Conservation (phyloP, 1,140 invertebrate species). For the Maniola jurtina region DNA sequence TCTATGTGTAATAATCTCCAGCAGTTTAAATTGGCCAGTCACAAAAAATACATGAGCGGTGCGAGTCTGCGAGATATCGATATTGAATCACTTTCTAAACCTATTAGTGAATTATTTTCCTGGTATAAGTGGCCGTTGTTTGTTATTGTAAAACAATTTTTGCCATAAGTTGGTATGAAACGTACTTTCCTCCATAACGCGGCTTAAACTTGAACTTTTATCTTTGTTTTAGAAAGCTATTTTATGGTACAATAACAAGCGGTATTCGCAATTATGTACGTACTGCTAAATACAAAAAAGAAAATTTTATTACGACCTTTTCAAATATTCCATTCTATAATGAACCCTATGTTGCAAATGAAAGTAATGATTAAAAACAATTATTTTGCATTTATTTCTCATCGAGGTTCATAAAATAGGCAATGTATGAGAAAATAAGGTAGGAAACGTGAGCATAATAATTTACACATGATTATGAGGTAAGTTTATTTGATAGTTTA, state of each 20-base stretch:
- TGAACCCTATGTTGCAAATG: too few species aligned
- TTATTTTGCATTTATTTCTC: too few species aligned
- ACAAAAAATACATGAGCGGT: conserved; percentile 47
- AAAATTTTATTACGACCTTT: background rate
- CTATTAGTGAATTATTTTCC: conserved; percentile 30
- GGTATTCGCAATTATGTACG: conserved; percentile 30
- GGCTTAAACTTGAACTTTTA: conserved; percentile 35
- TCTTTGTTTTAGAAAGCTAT: conserved; percentile 35
- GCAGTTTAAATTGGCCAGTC: conserved; percentile 43
- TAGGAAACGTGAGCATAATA: too few species aligned
- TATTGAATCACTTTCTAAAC: conserved; percentile 49
- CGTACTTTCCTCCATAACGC: conserved; percentile 35
- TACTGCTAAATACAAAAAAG: conserved; percentile 12
- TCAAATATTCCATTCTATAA: background rate
- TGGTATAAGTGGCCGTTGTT: conserved; percentile 19
- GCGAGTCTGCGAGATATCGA: conserved; percentile 33
- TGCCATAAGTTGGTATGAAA: conserved; percentile 28
- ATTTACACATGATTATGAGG: too few species aligned
- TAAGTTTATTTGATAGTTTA: too few species aligned
- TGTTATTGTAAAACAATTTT: conserved; percentile 37
- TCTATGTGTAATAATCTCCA: conserved; percentile 36
- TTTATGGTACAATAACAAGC: conserved; percentile 32
- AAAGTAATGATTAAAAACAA: too few species aligned
- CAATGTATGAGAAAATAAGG: too few species aligned
- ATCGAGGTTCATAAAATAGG: too few species aligned